A percentile compares a stretch with the other conserved stretches of the same genome.
Evolutionary conservation across 2,888 invertebrate species (phyloP).

Genomic region (Neoitamus cyanurus): DNA sequence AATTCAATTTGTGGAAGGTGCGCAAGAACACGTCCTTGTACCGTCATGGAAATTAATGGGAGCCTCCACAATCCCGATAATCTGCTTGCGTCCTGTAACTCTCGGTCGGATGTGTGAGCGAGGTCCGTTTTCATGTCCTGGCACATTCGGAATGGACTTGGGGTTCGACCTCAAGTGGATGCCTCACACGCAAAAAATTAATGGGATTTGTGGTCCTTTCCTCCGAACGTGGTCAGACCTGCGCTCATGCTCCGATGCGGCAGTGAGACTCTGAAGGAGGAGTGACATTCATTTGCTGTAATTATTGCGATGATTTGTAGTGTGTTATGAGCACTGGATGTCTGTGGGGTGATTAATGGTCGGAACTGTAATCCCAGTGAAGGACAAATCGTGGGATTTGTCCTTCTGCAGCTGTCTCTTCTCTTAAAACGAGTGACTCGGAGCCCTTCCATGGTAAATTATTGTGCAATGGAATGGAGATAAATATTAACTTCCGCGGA

Average conservation of each 20-base stretch:
- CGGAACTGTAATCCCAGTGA: background rate
- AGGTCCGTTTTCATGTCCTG: background rate
- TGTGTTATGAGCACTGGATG: background rate
- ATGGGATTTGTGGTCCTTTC: background rate
- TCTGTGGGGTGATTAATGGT: background rate
- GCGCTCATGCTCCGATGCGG: background rate
- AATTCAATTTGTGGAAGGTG: background rate
- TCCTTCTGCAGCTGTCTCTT: background rate
- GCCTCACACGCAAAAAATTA: background rate
- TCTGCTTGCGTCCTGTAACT: background rate
- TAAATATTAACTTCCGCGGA: too few species aligned
- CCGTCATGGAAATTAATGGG: background rate
- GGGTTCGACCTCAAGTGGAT: background rate
- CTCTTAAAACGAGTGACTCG: background rate
- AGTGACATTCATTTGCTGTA: slow-evolving; percentile 18
- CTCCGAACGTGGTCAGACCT: background rate
- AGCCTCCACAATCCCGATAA: background rate
- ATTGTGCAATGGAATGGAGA: background rate
- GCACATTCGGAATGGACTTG: background rate
- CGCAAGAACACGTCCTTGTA: background rate
- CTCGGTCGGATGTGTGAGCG: background rate
- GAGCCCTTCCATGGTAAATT: background rate
- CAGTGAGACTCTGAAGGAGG: background rate
- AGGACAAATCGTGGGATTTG: background rate
- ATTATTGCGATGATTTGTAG: slow-evolving; percentile 15